Evolutionary conservation across 2,888 invertebrate genomes (phyloP), one percentile per base, ranked within the genome.

Genomic region (Drosophila merina): DNA sequence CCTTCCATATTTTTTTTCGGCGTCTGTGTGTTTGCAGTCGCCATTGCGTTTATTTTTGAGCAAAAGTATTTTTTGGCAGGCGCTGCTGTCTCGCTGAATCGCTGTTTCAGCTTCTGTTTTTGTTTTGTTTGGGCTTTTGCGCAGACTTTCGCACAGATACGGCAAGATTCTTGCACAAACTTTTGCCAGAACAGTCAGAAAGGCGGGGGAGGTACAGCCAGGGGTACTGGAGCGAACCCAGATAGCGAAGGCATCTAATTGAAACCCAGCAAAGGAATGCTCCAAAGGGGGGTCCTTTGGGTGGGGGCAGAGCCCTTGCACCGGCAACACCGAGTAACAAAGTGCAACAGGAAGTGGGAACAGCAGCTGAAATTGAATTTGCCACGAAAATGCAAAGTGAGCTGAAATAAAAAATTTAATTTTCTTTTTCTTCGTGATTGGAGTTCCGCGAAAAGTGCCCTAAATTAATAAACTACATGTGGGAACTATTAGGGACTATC

Each of bases 231-330:
- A 60, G 40, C 44, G 58, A 56, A 59, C 57, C 57, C 36, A 50
- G 56, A 57, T 57, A 33, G 36, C 30, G 33, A 57, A 38, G 47
- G 45, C 54, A 54, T 80, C 60, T 80, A 84, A 80, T 84, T 77
- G 81, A 75, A 84, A 72, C 51, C 45, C 57, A 55, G 58, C 40
- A 56, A 54, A 47, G 36, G 63, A 58, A 56, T 54, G 44, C 10
- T 1, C 40, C 26, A 12, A 14, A 40, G 20, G 2, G 20, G 2
- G 20, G 20, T 20, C 20, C 20, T 20, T 20, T 2, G 1, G 20
- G 20, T 26, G 9, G 30, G 26, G 14, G 42, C 6, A 10, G 26
- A 42, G 45, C 12, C 12, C 12, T n/a, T 36, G 42, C 55, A 12
- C 14, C 8, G 25, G 14, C 20, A 20, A 20, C 20, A 20, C 20